Evolutionary conservation across 1,140 invertebrate genomes (phyloP).

Genomic region (Hylaeus volcanicus): DNA sequence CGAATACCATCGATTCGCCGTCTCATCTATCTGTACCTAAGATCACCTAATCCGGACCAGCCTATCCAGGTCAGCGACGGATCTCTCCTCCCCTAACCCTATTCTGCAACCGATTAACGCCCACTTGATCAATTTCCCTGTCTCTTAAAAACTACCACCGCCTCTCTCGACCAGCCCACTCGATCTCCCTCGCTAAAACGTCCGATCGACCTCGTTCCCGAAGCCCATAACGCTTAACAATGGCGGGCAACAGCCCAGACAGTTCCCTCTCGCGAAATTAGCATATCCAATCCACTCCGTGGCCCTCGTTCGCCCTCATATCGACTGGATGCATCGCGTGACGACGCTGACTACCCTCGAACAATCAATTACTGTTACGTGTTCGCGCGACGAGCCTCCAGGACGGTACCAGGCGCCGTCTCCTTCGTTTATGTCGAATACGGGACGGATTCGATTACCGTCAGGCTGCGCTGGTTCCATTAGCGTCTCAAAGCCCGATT

Average conservation of each 20-base stretch:
- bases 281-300: constrained; percentile 25
- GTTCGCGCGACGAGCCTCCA: background rate
- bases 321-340: constrained; percentile 34
- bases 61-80: background rate
- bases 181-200: background rate
- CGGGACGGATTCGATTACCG: too few species aligned
- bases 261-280: constrained; percentile 28
- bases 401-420: background rate
- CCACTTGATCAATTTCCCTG: constrained; percentile 25
- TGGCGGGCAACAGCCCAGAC: background rate
- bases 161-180: background rate
- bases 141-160: constrained; percentile 6
- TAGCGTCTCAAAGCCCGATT: too few species aligned
- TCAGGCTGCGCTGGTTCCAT: too few species aligned
- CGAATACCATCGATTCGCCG: too few species aligned
- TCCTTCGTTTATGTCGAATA: too few species aligned
- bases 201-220: background rate
- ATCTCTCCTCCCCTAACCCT: background rate
- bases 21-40: too few species aligned
- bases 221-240: background rate
- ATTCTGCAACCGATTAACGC: background rate
- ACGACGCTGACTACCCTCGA: constrained; percentile 12
- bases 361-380: constrained; percentile 33
- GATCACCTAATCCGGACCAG: background rate
- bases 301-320: constrained; percentile 12